These are phyloP conservation scores for Pachyuromys duprasi DNA, from an alignment of 2,797 vertebrate genomes.

Conservation along the genomic window DNA sequence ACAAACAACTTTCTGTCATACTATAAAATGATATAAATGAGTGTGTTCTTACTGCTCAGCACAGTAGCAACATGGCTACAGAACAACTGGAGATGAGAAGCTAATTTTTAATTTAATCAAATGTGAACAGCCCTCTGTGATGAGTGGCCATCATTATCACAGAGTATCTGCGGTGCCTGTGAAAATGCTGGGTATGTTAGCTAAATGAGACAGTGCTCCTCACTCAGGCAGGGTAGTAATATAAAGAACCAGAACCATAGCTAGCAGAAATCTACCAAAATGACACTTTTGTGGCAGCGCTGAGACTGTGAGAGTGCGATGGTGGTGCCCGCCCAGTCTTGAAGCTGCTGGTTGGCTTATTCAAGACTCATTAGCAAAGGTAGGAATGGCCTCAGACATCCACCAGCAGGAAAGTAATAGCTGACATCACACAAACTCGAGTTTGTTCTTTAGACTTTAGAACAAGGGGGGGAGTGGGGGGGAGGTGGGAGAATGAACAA, in stretches of 20 bases:
- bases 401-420: background rate
- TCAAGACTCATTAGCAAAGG: background rate
- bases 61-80: background rate
- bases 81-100: background rate
- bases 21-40: background rate
- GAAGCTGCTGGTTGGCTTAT: background rate
- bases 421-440: background rate
- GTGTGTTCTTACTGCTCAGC: background rate
- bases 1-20: background rate
- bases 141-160: background rate
- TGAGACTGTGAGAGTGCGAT: background rate
- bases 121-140: background rate
- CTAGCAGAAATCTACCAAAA: background rate
- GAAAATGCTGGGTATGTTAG: background rate
- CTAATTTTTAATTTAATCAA: background rate
- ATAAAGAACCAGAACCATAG: constrained; percentile 13
- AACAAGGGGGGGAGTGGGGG: background rate
- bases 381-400: constrained; percentile 8
- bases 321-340: background rate
- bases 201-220: background rate
- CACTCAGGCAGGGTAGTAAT: background rate
- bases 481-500: background rate
- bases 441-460: constrained; percentile 37
- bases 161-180: background rate
- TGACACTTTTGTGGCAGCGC: background rate